phyloP scores from a whole-genome alignment of 2,888 invertebrate genomes.

The Leptopterna dolabrata region DNA sequence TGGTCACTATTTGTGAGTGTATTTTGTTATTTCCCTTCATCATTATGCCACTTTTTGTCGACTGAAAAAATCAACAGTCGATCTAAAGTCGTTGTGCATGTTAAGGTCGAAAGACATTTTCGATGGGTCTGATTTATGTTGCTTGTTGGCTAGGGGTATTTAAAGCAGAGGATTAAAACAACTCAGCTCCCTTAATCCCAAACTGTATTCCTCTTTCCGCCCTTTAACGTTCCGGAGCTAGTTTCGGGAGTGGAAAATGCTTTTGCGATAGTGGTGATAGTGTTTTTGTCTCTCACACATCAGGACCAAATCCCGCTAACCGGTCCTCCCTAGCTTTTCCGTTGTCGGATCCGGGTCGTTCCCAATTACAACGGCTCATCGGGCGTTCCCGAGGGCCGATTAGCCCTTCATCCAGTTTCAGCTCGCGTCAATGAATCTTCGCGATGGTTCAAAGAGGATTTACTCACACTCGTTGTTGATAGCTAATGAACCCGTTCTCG shows the following conservation, averaged over 20 bases:
- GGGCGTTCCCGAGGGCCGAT: not conserved
- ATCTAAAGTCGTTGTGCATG: not conserved
- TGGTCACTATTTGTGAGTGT: too few relatives aligned
- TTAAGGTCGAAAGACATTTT: not conserved
- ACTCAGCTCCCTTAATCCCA: constrained; percentile 36
- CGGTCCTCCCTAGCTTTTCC: not conserved
- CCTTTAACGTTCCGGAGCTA: not conserved
- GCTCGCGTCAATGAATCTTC: not conserved
- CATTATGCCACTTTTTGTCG: not conserved
- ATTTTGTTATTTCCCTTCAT: not conserved
- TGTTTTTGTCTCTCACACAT: not conserved
- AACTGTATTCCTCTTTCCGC: constrained; percentile 15
- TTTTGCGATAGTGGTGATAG: not conserved
- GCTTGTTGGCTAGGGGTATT: not conserved
- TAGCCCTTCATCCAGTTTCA: not conserved
- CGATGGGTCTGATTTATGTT: constrained; percentile 15
- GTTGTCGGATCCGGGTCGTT: not conserved
- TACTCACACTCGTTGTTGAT: not conserved
- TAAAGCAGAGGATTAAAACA: constrained; percentile 19
- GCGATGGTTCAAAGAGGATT: not conserved
- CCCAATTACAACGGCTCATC: constrained; percentile 14
- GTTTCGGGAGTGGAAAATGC: not conserved
- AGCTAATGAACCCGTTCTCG: not conserved
- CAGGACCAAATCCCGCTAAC: constrained; percentile 4
- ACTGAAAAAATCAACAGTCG: not conserved